phyloP scores from a whole-genome alignment of 2,113 vertebrate genomes.

The Psittacula cyanocephala region DNA sequence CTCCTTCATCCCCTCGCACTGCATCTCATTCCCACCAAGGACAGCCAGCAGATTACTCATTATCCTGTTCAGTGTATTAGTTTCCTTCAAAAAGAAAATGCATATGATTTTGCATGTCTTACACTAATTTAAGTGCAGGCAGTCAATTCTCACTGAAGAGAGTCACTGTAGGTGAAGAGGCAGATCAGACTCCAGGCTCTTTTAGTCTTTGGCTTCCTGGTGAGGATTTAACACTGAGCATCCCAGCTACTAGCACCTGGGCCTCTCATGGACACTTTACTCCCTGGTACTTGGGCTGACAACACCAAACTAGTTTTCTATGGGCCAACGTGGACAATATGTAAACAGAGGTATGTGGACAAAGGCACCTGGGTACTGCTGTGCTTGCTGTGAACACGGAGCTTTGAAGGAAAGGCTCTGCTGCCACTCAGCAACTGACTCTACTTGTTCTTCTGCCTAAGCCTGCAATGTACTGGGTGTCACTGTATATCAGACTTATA shows the following conservation, averaged over 20 bases:
- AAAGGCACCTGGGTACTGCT: neutral
- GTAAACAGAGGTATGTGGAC: fast-evolving
- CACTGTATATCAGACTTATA: neutral
- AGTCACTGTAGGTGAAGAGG: neutral
- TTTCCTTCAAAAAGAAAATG: neutral
- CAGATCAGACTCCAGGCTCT: neutral
- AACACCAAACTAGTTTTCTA: neutral
- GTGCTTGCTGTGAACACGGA: neutral
- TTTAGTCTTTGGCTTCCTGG: neutral
- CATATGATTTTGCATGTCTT: neutral
- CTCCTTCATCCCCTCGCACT: neutral
- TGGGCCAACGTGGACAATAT: fast-evolving
- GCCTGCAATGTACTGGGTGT: fast-evolving
- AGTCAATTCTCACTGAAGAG: neutral
- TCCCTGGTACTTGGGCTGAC: neutral
- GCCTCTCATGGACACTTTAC: neutral
- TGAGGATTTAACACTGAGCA: neutral
- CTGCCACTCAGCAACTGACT: neutral
- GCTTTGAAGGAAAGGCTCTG: neutral
- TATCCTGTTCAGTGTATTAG: neutral
- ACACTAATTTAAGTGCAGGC: neutral
- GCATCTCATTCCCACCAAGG: neutral
- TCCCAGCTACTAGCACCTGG: neutral
- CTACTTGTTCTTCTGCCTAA: neutral
- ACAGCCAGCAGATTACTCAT: neutral